Percentiles rank a stretch among this genome's conserved stretches.
These are phyloP conservation scores for Pelodiscus sinensis DNA, from an alignment of 2,113 vertebrate genomes.

Conservation along the genomic window DNA sequence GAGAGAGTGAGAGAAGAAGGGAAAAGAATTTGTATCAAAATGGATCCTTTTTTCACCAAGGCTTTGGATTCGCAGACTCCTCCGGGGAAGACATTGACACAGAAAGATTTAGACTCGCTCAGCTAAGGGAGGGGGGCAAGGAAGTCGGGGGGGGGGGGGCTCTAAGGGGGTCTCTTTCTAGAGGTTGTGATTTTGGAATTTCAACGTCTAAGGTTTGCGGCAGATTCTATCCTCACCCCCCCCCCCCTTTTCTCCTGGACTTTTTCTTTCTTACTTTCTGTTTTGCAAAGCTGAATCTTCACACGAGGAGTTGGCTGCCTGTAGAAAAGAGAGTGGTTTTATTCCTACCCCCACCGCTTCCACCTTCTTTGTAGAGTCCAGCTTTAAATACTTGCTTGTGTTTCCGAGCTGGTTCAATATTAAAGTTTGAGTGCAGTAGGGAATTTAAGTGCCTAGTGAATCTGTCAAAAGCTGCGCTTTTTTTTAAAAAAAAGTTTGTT, in stretches of 20 bases:
- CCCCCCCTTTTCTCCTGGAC: neutral
- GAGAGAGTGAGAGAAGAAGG: constrained; percentile 48
- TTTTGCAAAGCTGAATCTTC: neutral
- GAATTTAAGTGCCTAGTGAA: neutral
- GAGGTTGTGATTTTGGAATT: constrained; percentile 64
- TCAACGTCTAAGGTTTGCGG: constrained; percentile 22
- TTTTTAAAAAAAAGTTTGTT: constrained; percentile 64
- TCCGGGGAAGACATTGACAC: constrained; percentile 42
- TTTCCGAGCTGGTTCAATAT: neutral
- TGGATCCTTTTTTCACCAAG: constrained; percentile 68
- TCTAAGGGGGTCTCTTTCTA: constrained; percentile 54
- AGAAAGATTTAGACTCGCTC: neutral
- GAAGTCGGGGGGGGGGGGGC: constrained; percentile 54
- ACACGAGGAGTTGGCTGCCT: neutral
- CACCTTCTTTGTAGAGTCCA: neutral
- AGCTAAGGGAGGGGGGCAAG: constrained; percentile 62
- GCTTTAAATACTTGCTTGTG: neutral
- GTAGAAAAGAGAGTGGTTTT: neutral
- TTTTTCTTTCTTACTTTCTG: neutral
- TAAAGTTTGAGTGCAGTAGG: neutral
- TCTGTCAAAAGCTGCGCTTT: neutral
- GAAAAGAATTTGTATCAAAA: constrained; percentile 75
- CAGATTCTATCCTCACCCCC: constrained; percentile 14
- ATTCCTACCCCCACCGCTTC: neutral
- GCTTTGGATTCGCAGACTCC: constrained; percentile 49